Percentiles rank a stretch among this genome's conserved stretches.
Conservation (phyloP, 2,797 vertebrate species). For the Microhierax caerulescens region DNA sequence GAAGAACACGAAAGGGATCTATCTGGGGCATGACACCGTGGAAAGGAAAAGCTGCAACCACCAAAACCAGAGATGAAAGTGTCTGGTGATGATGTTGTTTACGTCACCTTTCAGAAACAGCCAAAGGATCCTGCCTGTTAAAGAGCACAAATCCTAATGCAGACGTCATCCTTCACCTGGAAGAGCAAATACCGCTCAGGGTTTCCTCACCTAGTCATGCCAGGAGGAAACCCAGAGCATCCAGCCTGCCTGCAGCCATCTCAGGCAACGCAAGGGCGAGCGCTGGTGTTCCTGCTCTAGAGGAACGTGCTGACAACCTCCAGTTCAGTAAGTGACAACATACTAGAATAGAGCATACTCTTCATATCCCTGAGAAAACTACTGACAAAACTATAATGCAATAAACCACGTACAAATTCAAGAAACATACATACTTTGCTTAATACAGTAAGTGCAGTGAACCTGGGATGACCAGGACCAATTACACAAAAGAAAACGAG, state of each 20-base stretch:
- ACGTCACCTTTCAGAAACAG: not conserved
- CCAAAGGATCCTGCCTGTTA: not conserved
- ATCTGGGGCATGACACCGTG: too few species aligned
- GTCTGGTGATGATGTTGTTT: too few species aligned
- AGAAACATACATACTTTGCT: not conserved
- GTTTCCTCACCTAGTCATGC: not conserved
- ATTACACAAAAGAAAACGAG: not conserved
- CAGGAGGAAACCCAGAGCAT: not conserved
- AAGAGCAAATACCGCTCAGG: fast-evolving
- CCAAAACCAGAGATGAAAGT: not conserved
- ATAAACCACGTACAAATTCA: fast-evolving
- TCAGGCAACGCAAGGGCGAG: not conserved
- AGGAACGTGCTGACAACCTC: not conserved
- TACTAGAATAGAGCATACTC: not conserved
- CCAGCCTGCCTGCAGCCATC: not conserved
- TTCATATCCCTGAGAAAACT: not conserved
- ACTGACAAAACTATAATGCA: not conserved
- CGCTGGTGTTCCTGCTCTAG: not conserved
- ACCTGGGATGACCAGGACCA: not conserved
- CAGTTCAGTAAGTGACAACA: not conserved
- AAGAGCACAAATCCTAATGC: not conserved
- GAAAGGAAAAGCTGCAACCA: not conserved
- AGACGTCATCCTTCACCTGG: not conserved
- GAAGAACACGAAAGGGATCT: not conserved
- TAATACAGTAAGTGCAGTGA: not conserved